Evolutionary conservation across 2,888 invertebrate species (phyloP).

Genomic region (Ernsta delagoae): DNA sequence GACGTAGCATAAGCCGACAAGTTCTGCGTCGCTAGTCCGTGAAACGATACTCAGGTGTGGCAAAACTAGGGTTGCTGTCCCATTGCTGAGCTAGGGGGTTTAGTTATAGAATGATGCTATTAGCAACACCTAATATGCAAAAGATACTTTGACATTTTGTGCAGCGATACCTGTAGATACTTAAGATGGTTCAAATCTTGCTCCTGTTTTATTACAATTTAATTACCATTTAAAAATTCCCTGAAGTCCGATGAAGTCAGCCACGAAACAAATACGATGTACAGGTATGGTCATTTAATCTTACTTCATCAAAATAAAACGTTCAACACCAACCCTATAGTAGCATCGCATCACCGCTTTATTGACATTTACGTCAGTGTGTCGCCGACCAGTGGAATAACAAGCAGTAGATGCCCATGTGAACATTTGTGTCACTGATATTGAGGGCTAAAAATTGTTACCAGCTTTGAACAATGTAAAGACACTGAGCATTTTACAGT

Average conservation of each 20-base stretch:
- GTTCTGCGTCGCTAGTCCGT: conserved; percentile 18
- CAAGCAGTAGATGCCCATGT: neutral
- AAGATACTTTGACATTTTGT: too few species aligned
- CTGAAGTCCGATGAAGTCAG: too few species aligned
- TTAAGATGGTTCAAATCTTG: too few species aligned
- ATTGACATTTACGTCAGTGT: conserved; percentile 7
- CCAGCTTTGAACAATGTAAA: neutral
- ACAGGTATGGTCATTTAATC: too few species aligned
- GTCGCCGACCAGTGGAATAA: conserved; percentile 15
- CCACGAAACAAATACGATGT: too few species aligned
- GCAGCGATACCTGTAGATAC: too few species aligned
- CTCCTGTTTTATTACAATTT: too few species aligned
- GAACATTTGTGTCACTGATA: conserved; percentile 3
- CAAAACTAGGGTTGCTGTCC: conserved; percentile 1
- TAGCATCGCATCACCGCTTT: conserved; percentile 10
- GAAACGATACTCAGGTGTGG: conserved; percentile 6
- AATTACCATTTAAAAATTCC: too few species aligned
- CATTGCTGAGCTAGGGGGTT: too few species aligned
- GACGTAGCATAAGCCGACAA: conserved; percentile 15
- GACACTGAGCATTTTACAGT: too few species aligned
- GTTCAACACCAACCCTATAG: conserved; percentile 6
- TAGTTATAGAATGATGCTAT: too few species aligned
- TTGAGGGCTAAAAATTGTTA: neutral
- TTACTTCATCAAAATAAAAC: neutral
- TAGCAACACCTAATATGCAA: too few species aligned